Percentiles rank a stretch among this genome's conserved stretches.
phyloP scores from a whole-genome alignment of 2,113 vertebrate genomes.

The Peromyscus californicus region DNA sequence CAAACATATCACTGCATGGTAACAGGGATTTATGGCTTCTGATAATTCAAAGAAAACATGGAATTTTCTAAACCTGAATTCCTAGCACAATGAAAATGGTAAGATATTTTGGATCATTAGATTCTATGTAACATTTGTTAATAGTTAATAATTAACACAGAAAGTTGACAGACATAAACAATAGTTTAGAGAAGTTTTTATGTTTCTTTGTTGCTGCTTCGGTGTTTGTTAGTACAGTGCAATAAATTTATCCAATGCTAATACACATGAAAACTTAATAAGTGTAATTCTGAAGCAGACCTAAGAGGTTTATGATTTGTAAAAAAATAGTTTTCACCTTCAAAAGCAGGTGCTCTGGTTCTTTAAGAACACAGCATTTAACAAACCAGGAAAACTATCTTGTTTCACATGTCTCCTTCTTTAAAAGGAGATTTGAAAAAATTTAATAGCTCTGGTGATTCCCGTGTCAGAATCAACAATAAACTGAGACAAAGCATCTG shows the following conservation, averaged over 20 bases:
- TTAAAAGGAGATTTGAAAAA: conserved; percentile 39
- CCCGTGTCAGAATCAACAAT: conserved; percentile 63
- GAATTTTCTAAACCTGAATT: conserved; percentile 30
- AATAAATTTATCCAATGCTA: neutral
- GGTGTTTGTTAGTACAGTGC: neutral
- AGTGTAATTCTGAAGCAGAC: conserved; percentile 49
- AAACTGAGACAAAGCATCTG: conserved; percentile 54
- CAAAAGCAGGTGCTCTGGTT: conserved; percentile 9
- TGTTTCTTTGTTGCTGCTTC: neutral
- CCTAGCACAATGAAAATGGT: conserved; percentile 25
- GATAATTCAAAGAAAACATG: conserved; percentile 58
- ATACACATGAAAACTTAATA: neutral
- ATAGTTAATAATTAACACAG: neutral
- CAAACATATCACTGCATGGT: conserved; percentile 62
- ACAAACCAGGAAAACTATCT: neutral
- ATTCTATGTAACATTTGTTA: neutral
- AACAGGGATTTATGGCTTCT: conserved; percentile 60
- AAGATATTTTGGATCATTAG: conserved; percentile 15
- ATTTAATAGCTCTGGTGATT: conserved; percentile 34
- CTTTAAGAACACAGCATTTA: conserved; percentile 36
- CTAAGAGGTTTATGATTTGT: conserved; percentile 40
- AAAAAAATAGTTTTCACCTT: neutral
- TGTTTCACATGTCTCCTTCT: neutral
- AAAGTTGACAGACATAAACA: conserved; percentile 51
- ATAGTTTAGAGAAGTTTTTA: conserved; percentile 57